Conservation (phyloP, 2,888 invertebrate species). For the Microctonus brassicae region DNA sequence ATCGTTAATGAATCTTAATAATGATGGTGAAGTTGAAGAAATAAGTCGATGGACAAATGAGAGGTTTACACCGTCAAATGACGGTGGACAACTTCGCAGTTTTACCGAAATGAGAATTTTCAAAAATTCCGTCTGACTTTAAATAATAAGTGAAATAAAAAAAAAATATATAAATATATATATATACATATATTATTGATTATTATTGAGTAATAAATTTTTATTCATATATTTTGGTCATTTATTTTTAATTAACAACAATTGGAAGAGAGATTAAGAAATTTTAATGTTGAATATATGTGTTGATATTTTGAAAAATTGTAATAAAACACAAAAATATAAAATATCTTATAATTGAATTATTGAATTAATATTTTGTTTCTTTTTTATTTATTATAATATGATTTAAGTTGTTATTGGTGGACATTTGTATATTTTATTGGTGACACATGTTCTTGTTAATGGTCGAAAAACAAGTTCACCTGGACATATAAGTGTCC, state of each 20-base stretch:
- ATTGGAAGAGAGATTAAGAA: not conserved
- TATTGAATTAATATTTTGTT: not conserved
- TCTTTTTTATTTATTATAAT: not conserved
- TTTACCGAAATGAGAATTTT: slow-evolving; percentile 46
- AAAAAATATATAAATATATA: no score
- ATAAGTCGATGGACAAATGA: slow-evolving; percentile 49
- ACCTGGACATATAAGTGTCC: slow-evolving; percentile 10
- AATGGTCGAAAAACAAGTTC: slow-evolving; percentile 17
- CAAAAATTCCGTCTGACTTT: slow-evolving; percentile 19
- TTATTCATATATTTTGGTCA: not conserved
- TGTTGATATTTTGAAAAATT: not conserved
- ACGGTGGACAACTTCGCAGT: slow-evolving; percentile 47
- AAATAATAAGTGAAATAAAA: not conserved
- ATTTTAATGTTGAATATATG: no score
- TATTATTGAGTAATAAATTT: slow-evolving; percentile 12
- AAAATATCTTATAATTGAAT: not conserved
- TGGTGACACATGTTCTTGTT: slow-evolving; percentile 24
- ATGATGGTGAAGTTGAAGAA: slow-evolving; percentile 35
- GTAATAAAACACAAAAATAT: not conserved
- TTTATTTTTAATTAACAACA: not conserved
- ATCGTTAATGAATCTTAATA: not conserved
- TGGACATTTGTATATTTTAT: slow-evolving; percentile 18
- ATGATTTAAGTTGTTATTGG: not conserved
- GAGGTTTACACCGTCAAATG: slow-evolving; percentile 38
- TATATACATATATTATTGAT: no score